Percentiles rank a stretch among this genome's conserved stretches.
phyloP scores from a whole-genome alignment of 2,113 vertebrate species.

The Aythya baeri region DNA sequence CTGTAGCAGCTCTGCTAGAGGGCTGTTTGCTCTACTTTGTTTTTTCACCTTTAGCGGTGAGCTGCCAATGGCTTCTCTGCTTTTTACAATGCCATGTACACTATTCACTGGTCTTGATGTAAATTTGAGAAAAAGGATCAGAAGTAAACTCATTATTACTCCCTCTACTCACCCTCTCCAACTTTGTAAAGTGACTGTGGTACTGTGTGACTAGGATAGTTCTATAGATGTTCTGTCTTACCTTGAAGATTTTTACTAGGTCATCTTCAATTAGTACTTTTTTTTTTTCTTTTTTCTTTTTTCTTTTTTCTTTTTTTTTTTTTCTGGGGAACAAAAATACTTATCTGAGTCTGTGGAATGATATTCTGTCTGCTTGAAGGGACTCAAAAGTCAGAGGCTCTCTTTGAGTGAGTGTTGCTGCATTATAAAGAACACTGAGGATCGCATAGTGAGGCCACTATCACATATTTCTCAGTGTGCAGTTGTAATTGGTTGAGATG shows the following conservation, averaged over 20 bases:
- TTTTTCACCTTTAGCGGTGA: rapidly evolving
- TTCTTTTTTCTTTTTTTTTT: neutral
- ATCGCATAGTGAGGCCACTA: neutral
- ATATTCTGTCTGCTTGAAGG: neutral
- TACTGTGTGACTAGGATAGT: neutral
- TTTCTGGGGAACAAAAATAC: neutral
- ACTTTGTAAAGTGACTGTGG: neutral
- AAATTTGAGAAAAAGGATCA: neutral
- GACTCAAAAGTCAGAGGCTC: neutral
- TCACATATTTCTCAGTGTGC: neutral
- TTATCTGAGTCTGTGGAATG: neutral
- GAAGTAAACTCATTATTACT: neutral
- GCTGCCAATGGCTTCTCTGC: neutral
- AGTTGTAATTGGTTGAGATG: neutral
- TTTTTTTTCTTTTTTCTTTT: no score
- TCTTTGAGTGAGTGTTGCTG: neutral
- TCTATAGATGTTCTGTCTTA: neutral
- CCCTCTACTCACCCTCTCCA: neutral
- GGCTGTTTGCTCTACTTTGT: neutral
- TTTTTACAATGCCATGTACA: neutral
- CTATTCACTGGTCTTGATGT: neutral
- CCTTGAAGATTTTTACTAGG: neutral
- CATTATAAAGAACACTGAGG: neutral
- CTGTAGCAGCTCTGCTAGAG: neutral
- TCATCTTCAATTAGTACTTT: neutral